phyloP scores from a whole-genome alignment of 2,113 vertebrate species.

The Ariopsis seemanni region DNA sequence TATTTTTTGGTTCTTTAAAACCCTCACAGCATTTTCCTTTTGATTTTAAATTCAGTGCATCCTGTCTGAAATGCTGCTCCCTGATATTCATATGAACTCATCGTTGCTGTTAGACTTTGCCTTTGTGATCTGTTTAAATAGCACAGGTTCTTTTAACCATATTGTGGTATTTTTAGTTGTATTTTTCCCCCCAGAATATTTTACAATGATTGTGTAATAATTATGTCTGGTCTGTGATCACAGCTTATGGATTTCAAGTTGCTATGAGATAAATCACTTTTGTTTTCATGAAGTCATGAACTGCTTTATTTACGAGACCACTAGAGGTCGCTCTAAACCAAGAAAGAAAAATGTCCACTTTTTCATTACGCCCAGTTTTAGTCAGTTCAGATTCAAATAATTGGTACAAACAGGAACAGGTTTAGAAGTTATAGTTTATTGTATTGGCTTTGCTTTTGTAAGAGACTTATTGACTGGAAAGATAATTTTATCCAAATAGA shows the following conservation, averaged over 20 bases:
- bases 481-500: background rate
- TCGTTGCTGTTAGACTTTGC: background rate
- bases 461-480: background rate
- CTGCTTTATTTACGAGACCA: background rate
- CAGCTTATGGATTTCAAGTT: background rate
- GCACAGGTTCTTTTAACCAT: background rate
- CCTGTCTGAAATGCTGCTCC: background rate
- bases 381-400: background rate
- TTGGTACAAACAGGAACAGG: background rate
- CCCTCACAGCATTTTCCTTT: background rate
- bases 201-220: background rate
- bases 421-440: background rate
- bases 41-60: background rate
- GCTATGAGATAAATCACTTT: background rate
- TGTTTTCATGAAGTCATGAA: background rate
- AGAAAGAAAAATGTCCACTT: background rate
- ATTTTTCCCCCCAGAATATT: background rate
- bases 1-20: background rate
- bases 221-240: background rate
- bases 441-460: background rate
- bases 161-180: background rate
- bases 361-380: background rate
- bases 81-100: background rate
- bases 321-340: constrained; percentile 47
- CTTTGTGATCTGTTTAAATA: background rate